Evolutionary conservation across 23 tunicate genomes (phyloP).

Genomic region (Styela clava): DNA sequence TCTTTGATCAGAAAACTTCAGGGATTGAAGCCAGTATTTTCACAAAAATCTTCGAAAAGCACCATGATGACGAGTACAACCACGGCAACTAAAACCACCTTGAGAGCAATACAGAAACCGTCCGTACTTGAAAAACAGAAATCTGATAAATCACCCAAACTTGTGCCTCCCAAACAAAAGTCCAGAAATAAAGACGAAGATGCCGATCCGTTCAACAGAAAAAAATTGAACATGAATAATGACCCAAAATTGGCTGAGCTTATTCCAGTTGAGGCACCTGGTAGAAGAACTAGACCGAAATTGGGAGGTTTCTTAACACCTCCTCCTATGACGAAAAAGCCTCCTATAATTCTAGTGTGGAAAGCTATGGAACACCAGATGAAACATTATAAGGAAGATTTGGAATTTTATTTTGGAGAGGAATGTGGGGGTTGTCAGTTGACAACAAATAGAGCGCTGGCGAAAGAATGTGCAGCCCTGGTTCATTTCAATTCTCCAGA

Average conservation of each 20-base stretch:
- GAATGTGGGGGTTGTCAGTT: slow-evolving; percentile 71
- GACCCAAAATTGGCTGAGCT: background rate
- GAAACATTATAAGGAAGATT: slow-evolving; percentile 28
- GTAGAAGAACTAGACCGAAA: slow-evolving; percentile 4
- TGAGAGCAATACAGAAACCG: background rate
- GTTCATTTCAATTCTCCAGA: slow-evolving; percentile 56
- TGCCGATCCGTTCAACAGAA: slow-evolving; percentile 19
- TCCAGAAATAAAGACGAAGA: background rate
- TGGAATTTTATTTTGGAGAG: slow-evolving; percentile 47
- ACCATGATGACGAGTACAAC: background rate
- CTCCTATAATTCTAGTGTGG: slow-evolving; percentile 61
- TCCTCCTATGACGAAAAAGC: slow-evolving; percentile 9
- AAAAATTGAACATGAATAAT: background rate
- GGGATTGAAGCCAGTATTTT: background rate
- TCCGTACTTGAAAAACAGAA: background rate
- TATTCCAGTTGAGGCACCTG: background rate
- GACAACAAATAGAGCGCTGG: slow-evolving; percentile 46
- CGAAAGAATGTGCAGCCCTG: slow-evolving; percentile 33
- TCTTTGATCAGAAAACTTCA: background rate
- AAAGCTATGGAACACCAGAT: slow-evolving; percentile 47
- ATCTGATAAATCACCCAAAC: background rate
- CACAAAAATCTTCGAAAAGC: background rate
- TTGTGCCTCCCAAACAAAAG: background rate
- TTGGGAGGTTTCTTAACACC: background rate
- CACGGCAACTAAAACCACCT: background rate